Evolutionary conservation across 1,140 invertebrate genomes (phyloP).

Genomic region (Diorhabda sublineata): DNA sequence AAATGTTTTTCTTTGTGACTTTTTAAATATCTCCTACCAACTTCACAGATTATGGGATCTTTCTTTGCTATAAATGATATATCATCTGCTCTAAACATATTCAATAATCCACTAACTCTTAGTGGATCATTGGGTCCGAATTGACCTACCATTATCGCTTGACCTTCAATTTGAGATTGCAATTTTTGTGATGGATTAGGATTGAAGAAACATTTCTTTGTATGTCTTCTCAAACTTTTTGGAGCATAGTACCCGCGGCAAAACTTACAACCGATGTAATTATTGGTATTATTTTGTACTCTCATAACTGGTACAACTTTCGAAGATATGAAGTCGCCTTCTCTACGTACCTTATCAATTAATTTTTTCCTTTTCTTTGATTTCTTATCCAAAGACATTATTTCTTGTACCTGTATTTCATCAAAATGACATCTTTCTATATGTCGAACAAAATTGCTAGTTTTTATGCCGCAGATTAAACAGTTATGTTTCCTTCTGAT

Average conservation of each 20-base stretch:
- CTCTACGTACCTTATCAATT: conserved; percentile 10
- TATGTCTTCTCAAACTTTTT: conserved; percentile 15
- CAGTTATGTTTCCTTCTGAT: conserved; percentile 9
- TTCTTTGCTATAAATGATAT: conserved; percentile 29
- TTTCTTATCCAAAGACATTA: conserved; percentile 1
- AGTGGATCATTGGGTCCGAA: conserved; percentile 23
- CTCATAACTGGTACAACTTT: background rate
- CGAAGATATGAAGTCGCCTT: conserved; percentile 4
- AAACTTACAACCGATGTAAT: conserved; percentile 1
- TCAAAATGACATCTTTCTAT: conserved; percentile 17
- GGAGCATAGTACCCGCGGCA: conserved; percentile 13
- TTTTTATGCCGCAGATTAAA: conserved; percentile 10
- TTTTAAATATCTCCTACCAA: conserved; percentile 27
- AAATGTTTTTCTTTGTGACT: conserved; percentile 32
- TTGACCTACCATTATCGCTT: conserved; percentile 14
- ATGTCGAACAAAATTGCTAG: conserved; percentile 22
- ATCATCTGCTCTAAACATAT: conserved; percentile 26
- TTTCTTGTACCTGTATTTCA: too few relatives aligned
- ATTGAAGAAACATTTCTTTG: conserved; percentile 11
- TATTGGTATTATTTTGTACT: background rate
- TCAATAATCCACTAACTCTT: conserved; percentile 12
- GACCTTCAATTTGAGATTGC: conserved; percentile 15
- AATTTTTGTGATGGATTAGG: background rate
- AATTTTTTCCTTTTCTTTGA: conserved; percentile 10
- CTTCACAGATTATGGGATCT: conserved; percentile 31